A percentile compares a stretch with the other conserved stretches of the same genome.
Evolutionary conservation across 2,888 invertebrate genomes (phyloP).

Genomic region (Kryphioiulus occultus): DNA sequence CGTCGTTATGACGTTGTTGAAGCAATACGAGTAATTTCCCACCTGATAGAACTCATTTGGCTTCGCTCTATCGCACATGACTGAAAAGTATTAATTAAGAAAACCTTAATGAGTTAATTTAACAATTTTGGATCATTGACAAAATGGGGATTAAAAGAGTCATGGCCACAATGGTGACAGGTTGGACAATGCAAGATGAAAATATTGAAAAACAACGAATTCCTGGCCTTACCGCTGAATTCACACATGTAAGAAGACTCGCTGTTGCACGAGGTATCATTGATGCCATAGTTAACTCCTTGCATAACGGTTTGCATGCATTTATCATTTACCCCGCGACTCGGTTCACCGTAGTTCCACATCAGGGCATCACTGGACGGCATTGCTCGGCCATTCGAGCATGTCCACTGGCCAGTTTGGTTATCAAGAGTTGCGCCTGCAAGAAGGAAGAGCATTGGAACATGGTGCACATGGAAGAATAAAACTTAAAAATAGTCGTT

Average conservation of each 20-base stretch:
- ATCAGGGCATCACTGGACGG: not conserved
- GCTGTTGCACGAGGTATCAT: not conserved
- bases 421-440: not conserved
- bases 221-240: slow-evolving; percentile 33
- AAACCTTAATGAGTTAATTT: too few relatives aligned
- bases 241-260: slow-evolving; percentile 31
- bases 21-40: slow-evolving; percentile 45
- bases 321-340: not conserved
- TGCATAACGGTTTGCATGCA: not conserved
- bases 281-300: not conserved
- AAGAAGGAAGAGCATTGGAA: not conserved
- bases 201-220: not conserved
- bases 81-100: not conserved
- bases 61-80: not conserved
- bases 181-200: not conserved
- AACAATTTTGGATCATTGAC: not conserved
- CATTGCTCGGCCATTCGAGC: slow-evolving; percentile 2
- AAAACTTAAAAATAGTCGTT: not conserved
- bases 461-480: too few relatives aligned
- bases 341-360: not conserved
- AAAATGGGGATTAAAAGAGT: not conserved
- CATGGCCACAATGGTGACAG: not conserved
- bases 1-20: not conserved
- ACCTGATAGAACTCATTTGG: slow-evolving; percentile 6
- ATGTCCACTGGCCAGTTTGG: not conserved